Percentiles rank a stretch among this genome's conserved stretches.
Evolutionary conservation across 2,113 vertebrate species (phyloP).

Genomic region (Nothobranchius furzeri): DNA sequence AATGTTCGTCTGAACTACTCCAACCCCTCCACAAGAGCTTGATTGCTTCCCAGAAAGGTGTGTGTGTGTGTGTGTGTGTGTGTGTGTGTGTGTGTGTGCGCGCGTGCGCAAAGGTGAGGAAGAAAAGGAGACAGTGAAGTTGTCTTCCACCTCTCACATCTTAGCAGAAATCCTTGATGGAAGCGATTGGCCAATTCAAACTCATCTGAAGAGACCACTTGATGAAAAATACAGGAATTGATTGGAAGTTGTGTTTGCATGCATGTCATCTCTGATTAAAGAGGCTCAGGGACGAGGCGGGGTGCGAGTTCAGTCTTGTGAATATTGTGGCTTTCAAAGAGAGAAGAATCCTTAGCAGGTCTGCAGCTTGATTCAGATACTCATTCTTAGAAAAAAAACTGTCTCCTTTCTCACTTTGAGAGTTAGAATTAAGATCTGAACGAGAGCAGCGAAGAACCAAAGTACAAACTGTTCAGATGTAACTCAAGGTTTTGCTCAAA

Average conservation of each 20-base stretch:
- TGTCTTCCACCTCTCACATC: constrained; percentile 48
- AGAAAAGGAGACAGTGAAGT: constrained; percentile 57
- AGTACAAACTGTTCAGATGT: background rate
- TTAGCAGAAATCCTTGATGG: constrained; percentile 70
- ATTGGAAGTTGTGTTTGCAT: constrained; percentile 44
- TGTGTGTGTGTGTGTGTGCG: constrained; percentile 11
- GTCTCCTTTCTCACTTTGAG: constrained; percentile 7
- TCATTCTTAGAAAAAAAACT: constrained; percentile 6
- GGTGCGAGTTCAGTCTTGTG: constrained; percentile 1
- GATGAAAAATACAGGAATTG: constrained; percentile 61
- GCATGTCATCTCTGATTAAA: constrained; percentile 13
- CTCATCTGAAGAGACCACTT: constrained; percentile 71
- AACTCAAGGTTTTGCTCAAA: constrained; percentile 27
- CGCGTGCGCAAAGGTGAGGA: constrained; percentile 40
- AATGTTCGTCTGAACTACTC: constrained; percentile 44
- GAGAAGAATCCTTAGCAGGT: constrained; percentile 16
- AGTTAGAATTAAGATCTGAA: constrained; percentile 1
- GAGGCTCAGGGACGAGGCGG: constrained; percentile 14
- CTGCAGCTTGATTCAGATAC: background rate
- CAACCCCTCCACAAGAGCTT: constrained; percentile 69
- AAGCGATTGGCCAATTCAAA: constrained; percentile 54
- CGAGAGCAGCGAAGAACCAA: constrained; percentile 18
- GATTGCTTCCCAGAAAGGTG: constrained; percentile 70
- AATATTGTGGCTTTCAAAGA: constrained; percentile 23
- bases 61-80: background rate